Base-by-base conservation (phyloP, 2,888 invertebrate species). In the Acleris cristana region DNA sequence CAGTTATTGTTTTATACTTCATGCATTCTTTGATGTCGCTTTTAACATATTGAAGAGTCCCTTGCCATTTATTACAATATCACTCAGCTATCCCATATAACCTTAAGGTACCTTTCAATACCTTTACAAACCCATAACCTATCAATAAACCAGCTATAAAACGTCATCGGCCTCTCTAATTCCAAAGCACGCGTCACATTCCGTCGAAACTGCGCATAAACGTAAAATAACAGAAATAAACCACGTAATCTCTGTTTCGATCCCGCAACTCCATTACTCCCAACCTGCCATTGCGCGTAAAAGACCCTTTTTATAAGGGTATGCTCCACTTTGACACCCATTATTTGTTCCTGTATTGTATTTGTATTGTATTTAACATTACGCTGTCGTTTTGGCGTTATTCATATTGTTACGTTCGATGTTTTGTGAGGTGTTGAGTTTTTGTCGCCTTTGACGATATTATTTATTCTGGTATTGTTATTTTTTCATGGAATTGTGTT, bases 221-320 rank as follows among this genome's bases (percentile, higher is more conserved):
- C 16, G 45, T 16, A 57, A 26, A 45, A 57, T 8, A 57, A 58
- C 26, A 10, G 21, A 18, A 19, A 58, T 58, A 58, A 58, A 58
- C 48, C 23, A 26, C 18, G 57, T 58, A 48, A 48, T 58, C 57
- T 45, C 12, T 21, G 26, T 48, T 58, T 18, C 58, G 45, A 23
- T 23, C 48, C 58, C 58, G 18, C 58, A 30, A 58, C 58, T 56
- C 48, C 58, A 58, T 58, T 56, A 44, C 56, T 48, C n/a, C 58
- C 23, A 48, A 58, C 58, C 48, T 48, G 58, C 23, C 58, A 56
- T 56, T 56, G 58, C 58, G 58, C 45, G 48, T 48, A 48, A 48
- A 58, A 58, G 58, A 58, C 45, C 26, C 58, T 45, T 48, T 58
- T 26, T 48, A 58, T 45, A 58, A 48, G 48, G 58, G 26, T 10